These are phyloP conservation scores for Parapristionchus giblindavisi DNA, from an alignment of 2,888 invertebrate genomes.

Conservation along the genomic window DNA sequence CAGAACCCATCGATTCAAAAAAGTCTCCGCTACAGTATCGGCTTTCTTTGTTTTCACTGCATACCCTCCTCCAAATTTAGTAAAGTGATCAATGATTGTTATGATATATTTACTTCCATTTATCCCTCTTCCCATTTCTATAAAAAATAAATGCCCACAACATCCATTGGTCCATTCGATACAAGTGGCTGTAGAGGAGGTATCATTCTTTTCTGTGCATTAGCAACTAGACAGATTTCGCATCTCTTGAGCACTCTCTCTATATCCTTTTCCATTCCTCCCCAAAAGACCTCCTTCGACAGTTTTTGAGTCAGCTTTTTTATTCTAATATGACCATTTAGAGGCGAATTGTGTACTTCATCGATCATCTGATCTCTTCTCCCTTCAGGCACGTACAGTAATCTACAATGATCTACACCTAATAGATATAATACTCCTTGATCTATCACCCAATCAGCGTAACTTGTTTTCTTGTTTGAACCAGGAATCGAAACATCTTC, in stretches of 20 bases:
- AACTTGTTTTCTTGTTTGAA: background rate
- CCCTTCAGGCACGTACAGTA: background rate
- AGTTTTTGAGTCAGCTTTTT: constrained; percentile 1
- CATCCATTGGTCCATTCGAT: background rate
- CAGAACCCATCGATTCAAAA: constrained; percentile 14
- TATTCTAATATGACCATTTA: background rate
- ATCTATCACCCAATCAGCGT: background rate
- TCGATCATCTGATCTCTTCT: background rate
- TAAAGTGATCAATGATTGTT: constrained; percentile 43
- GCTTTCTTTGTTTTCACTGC: constrained; percentile 42
- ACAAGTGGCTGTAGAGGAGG: constrained; percentile 1
- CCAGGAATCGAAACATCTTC: background rate
- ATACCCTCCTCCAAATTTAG: constrained; percentile 34
- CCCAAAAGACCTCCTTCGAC: constrained; percentile 40
- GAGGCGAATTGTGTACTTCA: background rate
- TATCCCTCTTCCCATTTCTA: constrained; percentile 12
- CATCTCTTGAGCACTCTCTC: constrained; percentile 34
- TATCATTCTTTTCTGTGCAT: background rate
- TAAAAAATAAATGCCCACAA: constrained; percentile 13
- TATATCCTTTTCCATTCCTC: constrained; percentile 40
- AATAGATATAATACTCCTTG: background rate
- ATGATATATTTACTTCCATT: constrained; percentile 35
- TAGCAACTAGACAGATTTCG: constrained; percentile 1
- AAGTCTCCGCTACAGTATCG: constrained; percentile 40
- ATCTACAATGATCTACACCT: background rate